phyloP scores from a whole-genome alignment of 2,797 vertebrate genomes.

The Anguilla pacifica region DNA sequence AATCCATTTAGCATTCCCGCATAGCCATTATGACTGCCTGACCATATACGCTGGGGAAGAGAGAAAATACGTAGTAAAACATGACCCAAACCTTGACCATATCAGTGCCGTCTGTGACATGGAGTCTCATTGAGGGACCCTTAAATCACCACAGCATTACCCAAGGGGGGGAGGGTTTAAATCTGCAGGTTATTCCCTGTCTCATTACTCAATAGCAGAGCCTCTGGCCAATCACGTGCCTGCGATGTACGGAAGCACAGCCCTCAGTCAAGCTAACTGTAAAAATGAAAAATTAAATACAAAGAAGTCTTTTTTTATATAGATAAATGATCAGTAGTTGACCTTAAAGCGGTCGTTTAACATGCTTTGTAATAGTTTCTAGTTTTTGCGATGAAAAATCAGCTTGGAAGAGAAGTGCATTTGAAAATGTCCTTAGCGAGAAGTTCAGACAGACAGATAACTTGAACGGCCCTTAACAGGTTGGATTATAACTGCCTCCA shows the following conservation, averaged over 20 bases:
- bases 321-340: not conserved
- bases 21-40: not conserved
- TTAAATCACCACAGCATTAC: not conserved
- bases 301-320: too few relatives aligned
- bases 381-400: not conserved
- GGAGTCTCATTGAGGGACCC: not conserved
- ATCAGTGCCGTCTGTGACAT: not conserved
- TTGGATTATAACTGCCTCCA: not conserved
- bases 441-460: not conserved
- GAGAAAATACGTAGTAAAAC: not conserved
- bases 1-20: not conserved
- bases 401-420: not conserved
- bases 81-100: not conserved
- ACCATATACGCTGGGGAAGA: not conserved
- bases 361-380: not conserved
- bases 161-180: not conserved
- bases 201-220: not conserved
- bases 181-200: not conserved
- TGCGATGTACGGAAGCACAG: not conserved
- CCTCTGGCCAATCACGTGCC: not conserved
- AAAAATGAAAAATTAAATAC: too few relatives aligned
- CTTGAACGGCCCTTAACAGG: not conserved
- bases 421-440: not conserved
- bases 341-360: not conserved
- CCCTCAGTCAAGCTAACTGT: too few relatives aligned